A percentile compares a stretch with the other conserved stretches of the same genome.
phyloP scores from a whole-genome alignment of 2,888 invertebrate genomes.

The Ophioninae sp. region DNA sequence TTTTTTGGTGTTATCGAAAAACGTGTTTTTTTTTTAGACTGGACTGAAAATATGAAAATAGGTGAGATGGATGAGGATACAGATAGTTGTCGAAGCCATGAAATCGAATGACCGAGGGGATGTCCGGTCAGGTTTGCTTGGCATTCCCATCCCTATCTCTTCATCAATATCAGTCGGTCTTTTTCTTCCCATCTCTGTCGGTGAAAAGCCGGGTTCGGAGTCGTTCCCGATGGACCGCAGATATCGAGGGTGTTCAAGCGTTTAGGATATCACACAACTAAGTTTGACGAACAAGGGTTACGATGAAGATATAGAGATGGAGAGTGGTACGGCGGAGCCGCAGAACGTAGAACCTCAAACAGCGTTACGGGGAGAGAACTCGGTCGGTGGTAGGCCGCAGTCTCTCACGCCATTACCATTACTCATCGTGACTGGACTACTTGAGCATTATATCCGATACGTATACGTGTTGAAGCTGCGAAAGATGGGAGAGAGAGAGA shows the following conservation, averaged over 20 bases:
- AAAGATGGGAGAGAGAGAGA: neutral
- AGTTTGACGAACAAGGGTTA: conserved; percentile 52
- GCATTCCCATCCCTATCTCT: neutral
- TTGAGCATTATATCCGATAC: conserved; percentile 25
- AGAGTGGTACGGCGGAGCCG: conserved; percentile 1
- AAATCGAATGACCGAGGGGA: conserved; percentile 6
- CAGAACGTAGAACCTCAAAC: conserved; percentile 45
- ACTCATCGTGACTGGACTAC: conserved; percentile 62
- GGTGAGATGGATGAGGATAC: neutral
- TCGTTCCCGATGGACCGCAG: conserved; percentile 43
- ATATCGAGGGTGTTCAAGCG: conserved; percentile 41
- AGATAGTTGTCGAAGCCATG: neutral
- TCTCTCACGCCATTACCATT: conserved; percentile 52
- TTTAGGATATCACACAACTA: conserved; percentile 46
- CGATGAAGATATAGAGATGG: conserved; percentile 26
- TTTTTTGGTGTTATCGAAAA: no score
- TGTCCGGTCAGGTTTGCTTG: neutral
- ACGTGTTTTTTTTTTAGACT: neutral
- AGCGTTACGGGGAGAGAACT: conserved; percentile 41
- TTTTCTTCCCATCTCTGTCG: neutral
- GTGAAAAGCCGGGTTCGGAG: neutral
- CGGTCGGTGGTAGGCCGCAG: conserved; percentile 34
- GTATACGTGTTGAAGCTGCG: neutral
- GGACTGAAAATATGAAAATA: neutral
- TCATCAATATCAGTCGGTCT: conserved; percentile 14